These are phyloP conservation scores for Engystomops pustulosus DNA, from an alignment of 2,113 vertebrate genomes.

Conservation along the genomic window DNA sequence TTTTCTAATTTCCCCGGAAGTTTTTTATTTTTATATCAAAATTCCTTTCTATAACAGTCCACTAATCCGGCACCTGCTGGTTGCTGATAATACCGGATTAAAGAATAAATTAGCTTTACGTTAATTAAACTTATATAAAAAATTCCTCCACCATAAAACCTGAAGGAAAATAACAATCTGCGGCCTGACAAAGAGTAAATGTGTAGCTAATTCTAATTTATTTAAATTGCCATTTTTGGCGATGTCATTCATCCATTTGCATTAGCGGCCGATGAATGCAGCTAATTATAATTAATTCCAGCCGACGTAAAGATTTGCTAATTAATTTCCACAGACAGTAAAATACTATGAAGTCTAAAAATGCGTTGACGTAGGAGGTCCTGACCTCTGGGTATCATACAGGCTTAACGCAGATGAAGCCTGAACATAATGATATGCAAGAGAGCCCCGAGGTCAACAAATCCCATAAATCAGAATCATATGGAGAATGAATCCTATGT, in stretches of 20 bases:
- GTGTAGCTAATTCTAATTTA: conserved; percentile 23
- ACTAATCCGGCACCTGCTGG: background rate
- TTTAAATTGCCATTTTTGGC: conserved; percentile 20
- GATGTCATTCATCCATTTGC: conserved; percentile 13
- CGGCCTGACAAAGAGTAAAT: background rate
- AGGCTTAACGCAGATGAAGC: conserved; percentile 20
- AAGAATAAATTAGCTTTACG: background rate
- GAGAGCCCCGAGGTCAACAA: conserved; percentile 16
- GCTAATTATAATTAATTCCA: conserved; percentile 50
- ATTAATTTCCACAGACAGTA: conserved; percentile 35
- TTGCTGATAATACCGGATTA: background rate
- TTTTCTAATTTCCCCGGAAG: too few relatives aligned
- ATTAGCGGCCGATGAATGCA: conserved; percentile 14
- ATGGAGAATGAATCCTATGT: background rate
- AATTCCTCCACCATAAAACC: background rate
- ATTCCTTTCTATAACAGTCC: background rate
- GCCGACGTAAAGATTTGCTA: conserved; percentile 33
- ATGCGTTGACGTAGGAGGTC: conserved; percentile 43
- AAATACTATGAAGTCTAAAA: conserved; percentile 31
- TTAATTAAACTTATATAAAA: background rate
- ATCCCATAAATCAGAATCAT: conserved; percentile 46
- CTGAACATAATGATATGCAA: conserved; percentile 44
- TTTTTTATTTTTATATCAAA: too few relatives aligned
- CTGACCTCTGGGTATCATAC: conserved; percentile 10
- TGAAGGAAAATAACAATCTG: background rate